Conservation (phyloP, 2,113 vertebrate species). For the Heloderma charlesbogerti region DNA sequence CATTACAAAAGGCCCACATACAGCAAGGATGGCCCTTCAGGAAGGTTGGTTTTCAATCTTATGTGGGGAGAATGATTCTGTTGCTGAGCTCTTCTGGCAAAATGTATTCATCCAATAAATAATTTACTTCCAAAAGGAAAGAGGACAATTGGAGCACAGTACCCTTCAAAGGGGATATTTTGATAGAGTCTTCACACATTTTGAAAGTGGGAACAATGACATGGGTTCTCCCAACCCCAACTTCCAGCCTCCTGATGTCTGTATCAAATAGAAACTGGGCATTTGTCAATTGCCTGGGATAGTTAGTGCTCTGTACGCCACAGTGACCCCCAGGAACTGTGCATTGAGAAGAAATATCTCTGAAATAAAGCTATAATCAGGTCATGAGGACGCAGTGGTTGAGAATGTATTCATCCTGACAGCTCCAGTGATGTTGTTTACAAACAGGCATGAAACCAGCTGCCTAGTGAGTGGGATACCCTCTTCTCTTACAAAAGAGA, state of each 20-base stretch:
- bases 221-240: background rate
- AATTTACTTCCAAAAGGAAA: slow-evolving; percentile 73
- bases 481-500: slow-evolving; percentile 8
- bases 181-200: slow-evolving; percentile 29
- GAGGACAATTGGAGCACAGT: slow-evolving; percentile 46
- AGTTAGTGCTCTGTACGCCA: background rate
- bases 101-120: slow-evolving; percentile 72
- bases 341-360: slow-evolving; percentile 22
- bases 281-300: background rate
- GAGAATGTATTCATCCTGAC: slow-evolving; percentile 13
- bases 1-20: slow-evolving; percentile 38
- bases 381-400: background rate
- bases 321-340: background rate
- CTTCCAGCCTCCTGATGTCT: slow-evolving; percentile 21
- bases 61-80: slow-evolving; percentile 22
- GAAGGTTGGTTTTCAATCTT: slow-evolving; percentile 47
- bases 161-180: slow-evolving; percentile 48
- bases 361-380: background rate
- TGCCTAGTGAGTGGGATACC: slow-evolving; percentile 6
- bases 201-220: slow-evolving; percentile 23
- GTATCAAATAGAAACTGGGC: background rate
- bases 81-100: slow-evolving; percentile 38
- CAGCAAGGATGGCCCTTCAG: slow-evolving; percentile 12
- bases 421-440: slow-evolving; percentile 21
- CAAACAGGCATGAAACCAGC: slow-evolving; percentile 27